A percentile compares a stretch with the other conserved stretches of the same genome.
Evolutionary conservation across 2,797 vertebrate genomes (phyloP).

Genomic region (Lacerta bilineata): DNA sequence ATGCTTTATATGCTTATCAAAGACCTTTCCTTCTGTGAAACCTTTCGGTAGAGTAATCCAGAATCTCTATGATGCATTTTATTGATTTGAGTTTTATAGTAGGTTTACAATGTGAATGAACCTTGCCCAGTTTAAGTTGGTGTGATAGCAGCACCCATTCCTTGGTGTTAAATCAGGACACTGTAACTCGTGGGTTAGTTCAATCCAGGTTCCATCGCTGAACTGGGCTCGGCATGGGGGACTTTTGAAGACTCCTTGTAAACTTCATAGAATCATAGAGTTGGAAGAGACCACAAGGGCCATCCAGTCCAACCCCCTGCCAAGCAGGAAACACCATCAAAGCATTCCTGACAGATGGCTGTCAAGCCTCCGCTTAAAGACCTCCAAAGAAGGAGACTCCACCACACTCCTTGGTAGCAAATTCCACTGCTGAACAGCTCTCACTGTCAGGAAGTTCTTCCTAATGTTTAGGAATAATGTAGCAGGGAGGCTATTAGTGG

Average conservation of each 20-base stretch:
- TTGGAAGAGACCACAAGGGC: too few relatives aligned
- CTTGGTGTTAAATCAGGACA: background rate
- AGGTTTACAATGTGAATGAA: background rate
- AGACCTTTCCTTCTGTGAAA: background rate
- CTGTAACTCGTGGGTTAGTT: background rate
- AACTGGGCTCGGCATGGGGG: background rate
- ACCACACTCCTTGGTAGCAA: too few relatives aligned
- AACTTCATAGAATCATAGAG: background rate
- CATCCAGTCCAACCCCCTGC: too few relatives aligned
- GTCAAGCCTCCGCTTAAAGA: too few relatives aligned
- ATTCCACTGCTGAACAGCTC: too few relatives aligned
- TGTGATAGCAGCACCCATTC: background rate
- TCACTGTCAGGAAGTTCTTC: too few relatives aligned
- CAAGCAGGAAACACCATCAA: too few relatives aligned
- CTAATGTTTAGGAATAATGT: too few relatives aligned
- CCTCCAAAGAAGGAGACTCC: too few relatives aligned
- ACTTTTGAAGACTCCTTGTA: background rate
- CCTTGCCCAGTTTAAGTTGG: background rate
- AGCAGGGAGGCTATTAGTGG: background rate
- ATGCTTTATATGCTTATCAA: background rate
- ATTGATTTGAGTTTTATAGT: background rate
- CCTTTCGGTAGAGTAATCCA: background rate
- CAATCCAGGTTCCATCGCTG: background rate
- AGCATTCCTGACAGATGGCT: too few relatives aligned
- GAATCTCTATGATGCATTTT: background rate